Base-by-base conservation (phyloP, 2,797 vertebrate species). In the Acrossocheilus fasciatus region DNA sequence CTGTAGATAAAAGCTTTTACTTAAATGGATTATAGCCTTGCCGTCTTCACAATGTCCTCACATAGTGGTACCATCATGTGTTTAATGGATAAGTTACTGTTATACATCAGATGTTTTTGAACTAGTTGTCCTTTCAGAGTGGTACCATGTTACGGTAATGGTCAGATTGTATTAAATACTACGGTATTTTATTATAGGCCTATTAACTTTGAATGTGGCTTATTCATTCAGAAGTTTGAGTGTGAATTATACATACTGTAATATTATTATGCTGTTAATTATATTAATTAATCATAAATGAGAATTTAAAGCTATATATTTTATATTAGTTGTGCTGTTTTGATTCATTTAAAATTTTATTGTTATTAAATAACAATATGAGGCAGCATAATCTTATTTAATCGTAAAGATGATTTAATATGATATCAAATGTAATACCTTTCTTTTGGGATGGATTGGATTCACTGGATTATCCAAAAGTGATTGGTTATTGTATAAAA, bases 1-100 rank as follows among this genome's bases (percentile, higher is more conserved):
- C 59, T 57, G 30, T 34, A 54, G 70, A 23, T 87, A 81, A 75
- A 83, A 81, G 75, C 45, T 75, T 72, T 69, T 69, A 57, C 43
- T 45, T 30, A 72, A 74, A 54, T 81, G n/a, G 9, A 34, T 68
- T 69, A 26, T 34, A 34, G 62, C 64, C 30, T 34, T 62, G 68
- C 62, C 15, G 11, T 70, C 7, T 34, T 69, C 52, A 34, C 62
- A 0, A 72, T 73, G 18, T 86, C 68, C 30, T 64, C 43, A 14
- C 66, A 86, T 62, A 50, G 30, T 39, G 74, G 41, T 30, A 52
- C 30, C 50, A 34, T 39, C 26, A 79, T 59, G n/a, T 45, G 18
- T 70, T 52, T 41, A 36, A 30, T 41, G 34, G 20, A 30, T 50
- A 26, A 68, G 41, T 76, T 76, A 39, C 45, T 39, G 26, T 73